A percentile compares a stretch with the other conserved stretches of the same genome.
Evolutionary conservation across 2,888 invertebrate species (phyloP).

Genomic region (Mesorhabditis belari): DNA sequence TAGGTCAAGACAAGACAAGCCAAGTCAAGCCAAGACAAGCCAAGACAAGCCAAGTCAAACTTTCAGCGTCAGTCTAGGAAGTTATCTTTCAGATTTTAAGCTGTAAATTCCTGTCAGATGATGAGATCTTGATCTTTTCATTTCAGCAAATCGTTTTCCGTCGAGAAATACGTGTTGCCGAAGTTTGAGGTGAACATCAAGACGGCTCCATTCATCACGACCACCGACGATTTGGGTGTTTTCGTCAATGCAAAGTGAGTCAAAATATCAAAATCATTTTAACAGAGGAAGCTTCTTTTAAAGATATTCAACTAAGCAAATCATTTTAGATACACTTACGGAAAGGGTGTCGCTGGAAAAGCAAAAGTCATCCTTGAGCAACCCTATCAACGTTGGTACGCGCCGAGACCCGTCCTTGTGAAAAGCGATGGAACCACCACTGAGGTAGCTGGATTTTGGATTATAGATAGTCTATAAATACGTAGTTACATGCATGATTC

Average conservation of each 20-base stretch:
- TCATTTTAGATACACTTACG: constrained; percentile 62
- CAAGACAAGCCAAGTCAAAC: no score
- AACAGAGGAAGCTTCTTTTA: not conserved
- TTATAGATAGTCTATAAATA: not conserved
- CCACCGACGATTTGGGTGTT: constrained; percentile 71
- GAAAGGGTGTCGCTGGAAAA: constrained; percentile 62
- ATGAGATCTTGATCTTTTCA: not conserved
- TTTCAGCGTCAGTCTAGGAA: no score
- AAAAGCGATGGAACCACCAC: constrained; percentile 22
- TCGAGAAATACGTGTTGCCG: constrained; percentile 75
- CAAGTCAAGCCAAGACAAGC: no score
- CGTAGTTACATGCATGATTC: no score
- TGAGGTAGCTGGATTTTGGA: not conserved
- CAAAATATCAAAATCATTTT: not conserved
- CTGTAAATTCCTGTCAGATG: no score
- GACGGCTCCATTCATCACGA: constrained; percentile 73
- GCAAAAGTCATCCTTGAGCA: constrained; percentile 50
- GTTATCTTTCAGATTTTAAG: no score
- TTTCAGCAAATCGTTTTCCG: constrained; percentile 65
- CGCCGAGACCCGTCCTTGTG: constrained; percentile 13
- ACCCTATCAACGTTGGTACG: constrained; percentile 41
- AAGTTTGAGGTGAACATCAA: constrained; percentile 83
- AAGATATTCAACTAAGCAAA: not conserved
- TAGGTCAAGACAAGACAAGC: no score
- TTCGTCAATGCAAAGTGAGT: constrained; percentile 75